Percentiles rank a stretch among this genome's conserved stretches.
These are phyloP conservation scores for Otis tarda DNA, from an alignment of 2,113 vertebrate species.

Conservation along the genomic window DNA sequence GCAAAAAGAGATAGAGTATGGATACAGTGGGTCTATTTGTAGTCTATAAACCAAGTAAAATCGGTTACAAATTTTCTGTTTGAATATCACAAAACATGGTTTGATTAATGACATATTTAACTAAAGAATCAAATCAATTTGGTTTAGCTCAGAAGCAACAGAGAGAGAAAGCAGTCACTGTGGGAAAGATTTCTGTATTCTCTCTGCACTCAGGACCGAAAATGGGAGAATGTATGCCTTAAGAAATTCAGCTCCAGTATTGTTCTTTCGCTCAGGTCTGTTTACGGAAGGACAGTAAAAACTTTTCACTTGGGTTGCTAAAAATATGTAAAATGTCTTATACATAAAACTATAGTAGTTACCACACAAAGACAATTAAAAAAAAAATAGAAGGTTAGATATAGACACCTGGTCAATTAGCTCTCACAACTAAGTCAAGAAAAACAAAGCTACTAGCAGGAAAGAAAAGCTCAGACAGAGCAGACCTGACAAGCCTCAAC, in stretches of 20 bases:
- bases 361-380: neutral
- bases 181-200: neutral
- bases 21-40: neutral
- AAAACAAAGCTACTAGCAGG: neutral
- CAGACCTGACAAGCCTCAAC: neutral
- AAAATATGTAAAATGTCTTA: neutral
- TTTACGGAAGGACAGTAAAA: neutral
- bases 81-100: neutral
- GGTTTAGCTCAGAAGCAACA: neutral
- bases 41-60: neutral
- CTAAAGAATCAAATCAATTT: neutral
- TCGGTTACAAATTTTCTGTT: neutral
- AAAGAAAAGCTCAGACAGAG: neutral
- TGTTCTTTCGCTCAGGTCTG: rapidly evolving
- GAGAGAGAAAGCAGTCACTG: neutral
- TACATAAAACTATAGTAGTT: neutral
- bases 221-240: neutral
- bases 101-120: neutral
- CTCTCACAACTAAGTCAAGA: neutral
- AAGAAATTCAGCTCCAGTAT: neutral
- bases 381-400: neutral
- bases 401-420: neutral
- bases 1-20: neutral
- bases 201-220: neutral
- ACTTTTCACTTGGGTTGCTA: neutral